A percentile compares a stretch with the other conserved stretches of the same genome.
phyloP scores from a whole-genome alignment of 2,113 vertebrate species.

The Blennius ocellaris region DNA sequence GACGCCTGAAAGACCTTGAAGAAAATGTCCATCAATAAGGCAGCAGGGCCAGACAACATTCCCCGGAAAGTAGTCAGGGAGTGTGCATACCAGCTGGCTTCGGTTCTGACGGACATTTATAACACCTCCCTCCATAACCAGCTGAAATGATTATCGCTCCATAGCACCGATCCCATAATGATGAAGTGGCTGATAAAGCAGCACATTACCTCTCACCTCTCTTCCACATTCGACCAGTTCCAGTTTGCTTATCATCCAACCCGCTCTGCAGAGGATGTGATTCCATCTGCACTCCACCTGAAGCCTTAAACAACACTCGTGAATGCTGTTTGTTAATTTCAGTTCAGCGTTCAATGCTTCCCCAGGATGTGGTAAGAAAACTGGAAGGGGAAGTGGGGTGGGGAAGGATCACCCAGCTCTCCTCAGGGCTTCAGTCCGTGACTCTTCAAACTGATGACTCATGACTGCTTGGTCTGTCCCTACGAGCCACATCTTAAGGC shows the following conservation, averaged over 20 bases:
- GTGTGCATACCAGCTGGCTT: too few species aligned
- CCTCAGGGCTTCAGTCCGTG: too few species aligned
- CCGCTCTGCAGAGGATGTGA: not conserved
- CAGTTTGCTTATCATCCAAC: conserved; percentile 8
- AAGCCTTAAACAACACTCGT: too few species aligned
- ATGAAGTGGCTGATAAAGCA: conserved; percentile 13
- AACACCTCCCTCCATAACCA: not conserved
- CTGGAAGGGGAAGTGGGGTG: too few species aligned
- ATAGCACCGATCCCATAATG: conserved; percentile 18
- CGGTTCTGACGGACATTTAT: not conserved
- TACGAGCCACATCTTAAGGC: too few species aligned
- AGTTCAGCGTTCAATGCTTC: conserved; percentile 2
- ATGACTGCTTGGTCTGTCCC: too few species aligned
- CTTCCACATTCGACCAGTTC: not conserved
- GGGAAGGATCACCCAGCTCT: too few species aligned
- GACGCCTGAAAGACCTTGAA: too few species aligned
- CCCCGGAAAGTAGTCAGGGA: too few species aligned
- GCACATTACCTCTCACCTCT: conserved; percentile 1
- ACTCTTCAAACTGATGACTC: too few species aligned
- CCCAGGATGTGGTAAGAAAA: not conserved
- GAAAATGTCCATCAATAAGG: too few species aligned
- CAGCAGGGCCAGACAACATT: too few species aligned
- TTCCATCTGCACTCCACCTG: not conserved
- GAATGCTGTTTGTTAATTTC: not conserved
- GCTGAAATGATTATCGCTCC: not conserved